phyloP scores from a whole-genome alignment of 2,888 invertebrate species.

The Scaptomyza polygonia region DNA sequence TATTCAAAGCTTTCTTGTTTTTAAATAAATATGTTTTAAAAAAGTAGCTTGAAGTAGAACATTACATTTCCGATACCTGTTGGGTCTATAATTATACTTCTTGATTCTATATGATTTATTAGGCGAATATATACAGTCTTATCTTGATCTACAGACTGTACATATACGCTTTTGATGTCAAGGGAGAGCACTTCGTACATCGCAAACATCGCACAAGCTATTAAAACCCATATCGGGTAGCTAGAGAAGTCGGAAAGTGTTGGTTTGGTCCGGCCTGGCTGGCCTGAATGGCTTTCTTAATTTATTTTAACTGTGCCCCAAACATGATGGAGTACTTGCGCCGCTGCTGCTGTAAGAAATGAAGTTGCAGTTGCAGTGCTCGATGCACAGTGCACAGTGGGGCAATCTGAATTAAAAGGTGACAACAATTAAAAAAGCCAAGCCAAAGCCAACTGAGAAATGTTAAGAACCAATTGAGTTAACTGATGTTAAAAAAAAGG shows the following conservation, averaged over 20 bases:
- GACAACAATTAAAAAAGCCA: neutral
- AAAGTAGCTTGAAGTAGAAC: neutral
- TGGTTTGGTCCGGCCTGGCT: conserved; percentile 15
- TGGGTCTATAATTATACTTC: neutral
- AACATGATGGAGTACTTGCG: conserved; percentile 65
- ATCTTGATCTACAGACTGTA: conserved; percentile 52
- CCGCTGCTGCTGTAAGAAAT: conserved; percentile 55
- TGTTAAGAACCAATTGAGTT: too few relatives aligned
- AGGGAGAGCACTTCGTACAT: conserved; percentile 21
- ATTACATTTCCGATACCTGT: too few relatives aligned
- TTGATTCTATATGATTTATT: conserved; percentile 7
- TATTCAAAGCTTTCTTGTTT: neutral
- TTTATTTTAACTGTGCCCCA: conserved; percentile 65
- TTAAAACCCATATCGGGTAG: conserved; percentile 58
- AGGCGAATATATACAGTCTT: conserved; percentile 19
- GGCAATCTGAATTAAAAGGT: neutral
- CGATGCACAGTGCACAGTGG: neutral
- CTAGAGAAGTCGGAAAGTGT: conserved; percentile 54
- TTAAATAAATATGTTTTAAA: neutral
- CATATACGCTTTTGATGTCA: conserved; percentile 47
- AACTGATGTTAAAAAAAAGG: too few relatives aligned
- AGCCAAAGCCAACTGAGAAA: too few relatives aligned
- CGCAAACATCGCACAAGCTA: conserved; percentile 38
- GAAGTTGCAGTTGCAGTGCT: conserved; percentile 57
- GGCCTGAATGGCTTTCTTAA: conserved; percentile 52